Base-by-base conservation (phyloP, 37 sponge, comb jelly and placozoan genomes). In the Sycon ciliatum region DNA sequence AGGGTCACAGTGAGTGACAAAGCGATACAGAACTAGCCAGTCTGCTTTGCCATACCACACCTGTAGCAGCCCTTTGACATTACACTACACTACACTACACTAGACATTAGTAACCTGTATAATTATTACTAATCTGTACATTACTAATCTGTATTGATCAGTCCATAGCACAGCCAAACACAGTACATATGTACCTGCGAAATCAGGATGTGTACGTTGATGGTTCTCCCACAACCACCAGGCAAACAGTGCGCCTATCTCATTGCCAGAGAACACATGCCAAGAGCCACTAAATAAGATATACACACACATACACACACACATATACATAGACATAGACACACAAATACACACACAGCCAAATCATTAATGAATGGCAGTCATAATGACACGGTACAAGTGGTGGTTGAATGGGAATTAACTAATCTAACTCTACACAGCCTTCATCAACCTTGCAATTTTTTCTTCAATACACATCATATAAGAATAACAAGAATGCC, bases 211-310 rank as follows among this genome's bases (percentile, higher is more conserved):
- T 4, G 34, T 73, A 23, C 84, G 61, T 37, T 86, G 88, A 63
- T 79, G 86, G 76, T 72, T 86, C 56, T 86, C 76, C 39, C 86
- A 77, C 9, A 90, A 84, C 91, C 95, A 88, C 85, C 87, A 85
- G 5, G 81, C 89, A 38, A 97, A 57, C 38, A 97, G 71, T 0
- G 86, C 70, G 16, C 99, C 99, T 0, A 86, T 55, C 63, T 97
- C 99, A 65, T 97, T 97, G n/a, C 99, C 99, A 79, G 77, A 89
- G 68, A 92, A 92, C 30, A 97, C 83, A 57, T 76, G 73, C 99
- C 99, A 97, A 1, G 39, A 33, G 6, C 82, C 82, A 34, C 68
- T 68, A 32, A 32, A 28, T 4, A n/a, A n/a, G n/a, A n/a, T n/a
- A n/a, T n/a, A n/a, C n/a, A n/a, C n/a, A n/a, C n/a, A 49, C 20